Evolutionary conservation across 2,888 invertebrate species (phyloP), one percentile per base, ranked within the genome.

Genomic region (Emesis russula): DNA sequence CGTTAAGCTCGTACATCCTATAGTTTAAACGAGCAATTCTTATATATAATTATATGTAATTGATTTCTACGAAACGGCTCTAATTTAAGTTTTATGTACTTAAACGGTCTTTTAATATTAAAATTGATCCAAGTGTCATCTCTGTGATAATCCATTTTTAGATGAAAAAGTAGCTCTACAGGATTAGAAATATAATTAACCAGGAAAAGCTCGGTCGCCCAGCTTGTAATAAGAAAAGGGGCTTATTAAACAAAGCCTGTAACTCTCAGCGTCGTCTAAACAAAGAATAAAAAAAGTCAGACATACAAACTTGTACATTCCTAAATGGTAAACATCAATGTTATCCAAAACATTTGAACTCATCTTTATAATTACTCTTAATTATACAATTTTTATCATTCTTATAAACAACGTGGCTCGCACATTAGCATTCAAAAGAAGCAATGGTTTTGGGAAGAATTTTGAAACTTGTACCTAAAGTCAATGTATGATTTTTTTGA

Each of bases 271-370:
- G 68, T 33, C 15, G 33, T 68, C 68, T 68, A 53, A 88, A 85
- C 79, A 85, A 80, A 95, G 88, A 93, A 94, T 94, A 89, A 90
- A 93, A 38, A 92, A 88, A 83, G 89, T 87, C 87, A 74, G 89
- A 85, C 82, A 85, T 93, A 94, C 88, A 88, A 80, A 87, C 53
- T 33, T 68, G 68, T 68, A 88, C 95, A 95, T 95, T 96, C 96
- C 95, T 96, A 97, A 96, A 92, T 97, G 97, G 97, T 97, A 97
- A 97, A 97, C 96, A 97, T 96, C 92, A 87, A 92, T 96, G 96
- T 96, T 95, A 96, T 95, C 94, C 91, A 68, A 68, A 68, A 68
- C 68, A 68, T 68, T 68, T 68, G 68, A 68, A 68, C 68, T 68
- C n/a, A 70, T 70, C 70, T 13, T 70, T 70, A 70, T 7, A 36